Conservation (phyloP, 2,888 invertebrate genomes). For the Neelides folsomi region DNA sequence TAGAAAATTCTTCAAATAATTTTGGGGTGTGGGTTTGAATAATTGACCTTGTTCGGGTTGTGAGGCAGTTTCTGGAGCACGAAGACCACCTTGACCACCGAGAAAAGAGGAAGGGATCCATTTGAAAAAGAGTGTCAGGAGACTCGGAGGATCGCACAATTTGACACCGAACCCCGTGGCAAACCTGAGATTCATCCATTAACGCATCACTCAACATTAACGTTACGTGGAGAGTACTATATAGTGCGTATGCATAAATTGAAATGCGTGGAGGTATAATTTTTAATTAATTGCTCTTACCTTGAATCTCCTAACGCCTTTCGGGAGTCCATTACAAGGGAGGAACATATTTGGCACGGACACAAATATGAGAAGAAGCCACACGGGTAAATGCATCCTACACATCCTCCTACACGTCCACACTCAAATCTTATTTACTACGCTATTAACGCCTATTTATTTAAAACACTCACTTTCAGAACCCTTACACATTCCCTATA, state of each 20-base stretch:
- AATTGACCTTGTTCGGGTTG: slow-evolving; percentile 56
- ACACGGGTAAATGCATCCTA: too few relatives aligned
- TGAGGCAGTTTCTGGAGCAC: slow-evolving; percentile 66
- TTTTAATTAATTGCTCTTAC: slow-evolving; percentile 12
- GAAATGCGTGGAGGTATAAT: neutral
- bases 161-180: slow-evolving; percentile 23
- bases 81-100: slow-evolving; percentile 70
- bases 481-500: too few relatives aligned
- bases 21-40: slow-evolving; percentile 2
- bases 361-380: too few relatives aligned
- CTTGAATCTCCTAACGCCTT: slow-evolving; percentile 27
- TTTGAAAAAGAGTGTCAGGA: slow-evolving; percentile 22
- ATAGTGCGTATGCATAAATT: neutral
- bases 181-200: slow-evolving; percentile 16
- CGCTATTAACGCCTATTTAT: too few relatives aligned
- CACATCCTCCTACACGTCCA: too few relatives aligned
- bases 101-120: slow-evolving; percentile 37
- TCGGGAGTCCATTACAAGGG: slow-evolving; percentile 12
- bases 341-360: too few relatives aligned
- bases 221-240: too few relatives aligned
- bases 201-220: neutral
- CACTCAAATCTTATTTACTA: too few relatives aligned
- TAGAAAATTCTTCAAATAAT: slow-evolving; percentile 1
- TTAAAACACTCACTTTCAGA: too few relatives aligned
- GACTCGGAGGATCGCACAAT: slow-evolving; percentile 27